Evolutionary conservation across 2,888 invertebrate species (phyloP).

Genomic region (Cryptus armator): DNA sequence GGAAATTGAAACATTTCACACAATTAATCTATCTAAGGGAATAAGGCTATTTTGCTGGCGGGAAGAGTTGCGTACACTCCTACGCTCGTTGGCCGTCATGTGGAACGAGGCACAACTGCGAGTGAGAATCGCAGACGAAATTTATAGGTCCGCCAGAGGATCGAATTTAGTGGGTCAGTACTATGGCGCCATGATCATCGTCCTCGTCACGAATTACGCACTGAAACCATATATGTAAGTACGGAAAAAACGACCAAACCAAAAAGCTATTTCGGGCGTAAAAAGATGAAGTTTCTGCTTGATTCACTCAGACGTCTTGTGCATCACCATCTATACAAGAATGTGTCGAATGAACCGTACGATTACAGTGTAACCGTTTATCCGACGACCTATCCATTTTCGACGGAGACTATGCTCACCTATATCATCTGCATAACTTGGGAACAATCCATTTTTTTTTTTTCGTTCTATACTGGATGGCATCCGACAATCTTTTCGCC

Average conservation of each 20-base stretch:
- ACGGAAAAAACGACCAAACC: background rate
- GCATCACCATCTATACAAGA: constrained; percentile 34
- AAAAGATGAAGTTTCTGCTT: background rate
- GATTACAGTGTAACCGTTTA: constrained; percentile 58
- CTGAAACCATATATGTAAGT: constrained; percentile 47
- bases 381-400: constrained; percentile 59
- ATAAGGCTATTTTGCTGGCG: constrained; percentile 45
- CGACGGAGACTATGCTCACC: constrained; percentile 29
- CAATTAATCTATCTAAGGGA: constrained; percentile 28
- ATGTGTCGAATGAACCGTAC: constrained; percentile 38
- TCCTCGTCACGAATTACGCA: constrained; percentile 42
- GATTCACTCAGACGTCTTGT: constrained; percentile 24
- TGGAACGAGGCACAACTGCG: constrained; percentile 42
- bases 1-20: background rate
- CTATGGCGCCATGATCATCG: constrained; percentile 34
- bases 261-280: background rate
- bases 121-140: constrained; percentile 31
- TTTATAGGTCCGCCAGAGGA: constrained; percentile 19
- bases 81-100: constrained; percentile 38
- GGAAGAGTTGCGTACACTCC: constrained; percentile 9
- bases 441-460: constrained; percentile 57
- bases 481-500: constrained; percentile 57
- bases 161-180: constrained; percentile 24
- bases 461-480: constrained; percentile 59
- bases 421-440: constrained; percentile 56